Conservation (phyloP, 2,113 vertebrate species). For the Laticauda colubrina region DNA sequence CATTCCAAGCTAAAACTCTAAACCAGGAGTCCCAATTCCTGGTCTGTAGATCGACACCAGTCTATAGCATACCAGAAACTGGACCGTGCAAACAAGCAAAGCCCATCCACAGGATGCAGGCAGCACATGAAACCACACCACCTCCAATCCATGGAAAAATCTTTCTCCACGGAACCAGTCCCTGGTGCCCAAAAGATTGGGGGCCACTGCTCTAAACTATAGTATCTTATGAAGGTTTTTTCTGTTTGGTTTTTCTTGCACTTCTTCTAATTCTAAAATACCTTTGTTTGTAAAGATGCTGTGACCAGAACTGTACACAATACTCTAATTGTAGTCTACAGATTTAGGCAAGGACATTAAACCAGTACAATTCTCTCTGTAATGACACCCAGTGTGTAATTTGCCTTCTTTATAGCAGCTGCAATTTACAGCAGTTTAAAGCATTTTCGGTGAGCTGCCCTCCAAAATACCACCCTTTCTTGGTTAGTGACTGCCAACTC, state of each 20-base stretch:
- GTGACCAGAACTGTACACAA: not conserved
- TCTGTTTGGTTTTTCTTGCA: not conserved
- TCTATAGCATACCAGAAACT: not conserved
- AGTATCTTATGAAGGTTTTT: not conserved
- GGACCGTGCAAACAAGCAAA: not conserved
- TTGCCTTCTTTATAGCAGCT: not conserved
- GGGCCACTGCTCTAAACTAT: not conserved
- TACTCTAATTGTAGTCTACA: not conserved
- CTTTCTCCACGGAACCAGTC: not conserved
- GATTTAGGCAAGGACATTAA: not conserved
- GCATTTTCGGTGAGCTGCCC: not conserved
- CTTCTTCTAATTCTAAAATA: not conserved
- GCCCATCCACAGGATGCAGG: not conserved
- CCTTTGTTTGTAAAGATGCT: not conserved
- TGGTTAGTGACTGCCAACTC: not conserved
- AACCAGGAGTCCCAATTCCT: not conserved
- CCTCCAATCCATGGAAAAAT: not conserved
- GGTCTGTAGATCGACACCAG: fast-evolving
- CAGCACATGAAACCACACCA: not conserved
- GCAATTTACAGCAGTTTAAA: not conserved
- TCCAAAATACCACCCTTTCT: not conserved
- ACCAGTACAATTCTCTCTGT: not conserved
- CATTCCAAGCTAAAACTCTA: not conserved
- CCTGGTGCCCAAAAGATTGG: not conserved
- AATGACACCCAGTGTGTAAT: not conserved